Percentiles rank a stretch among this genome's conserved stretches.
Evolutionary conservation across 2,113 vertebrate genomes (phyloP).

Genomic region (Tragelaphus strepsiceros): DNA sequence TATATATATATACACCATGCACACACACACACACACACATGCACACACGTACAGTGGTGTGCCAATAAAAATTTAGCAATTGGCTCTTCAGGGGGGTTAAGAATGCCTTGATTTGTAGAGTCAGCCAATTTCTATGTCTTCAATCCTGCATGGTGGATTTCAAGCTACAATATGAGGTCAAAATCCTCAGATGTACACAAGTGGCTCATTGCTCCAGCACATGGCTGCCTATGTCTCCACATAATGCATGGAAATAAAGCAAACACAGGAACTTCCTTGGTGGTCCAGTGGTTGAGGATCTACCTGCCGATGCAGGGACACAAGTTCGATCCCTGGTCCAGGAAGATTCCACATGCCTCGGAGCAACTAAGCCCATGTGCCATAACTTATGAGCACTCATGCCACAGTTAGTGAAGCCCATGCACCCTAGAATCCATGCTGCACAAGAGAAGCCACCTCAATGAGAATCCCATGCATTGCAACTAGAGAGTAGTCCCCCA

Average conservation of each 20-base stretch:
- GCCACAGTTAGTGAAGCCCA: not conserved
- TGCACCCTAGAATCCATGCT: not conserved
- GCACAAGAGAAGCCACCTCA: not conserved
- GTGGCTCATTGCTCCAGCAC: rapidly evolving
- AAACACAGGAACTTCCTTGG: not conserved
- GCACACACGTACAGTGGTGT: not conserved
- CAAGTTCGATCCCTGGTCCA: not conserved
- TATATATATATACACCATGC: too few species aligned
- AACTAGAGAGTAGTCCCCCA: not conserved
- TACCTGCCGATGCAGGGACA: not conserved
- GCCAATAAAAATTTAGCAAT: not conserved
- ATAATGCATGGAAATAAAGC: not conserved
- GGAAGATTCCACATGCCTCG: not conserved
- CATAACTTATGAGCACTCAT: not conserved
- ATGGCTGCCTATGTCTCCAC: not conserved
- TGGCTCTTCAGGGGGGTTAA: not conserved
- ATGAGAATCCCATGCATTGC: not conserved
- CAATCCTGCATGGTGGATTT: not conserved
- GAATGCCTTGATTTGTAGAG: not conserved
- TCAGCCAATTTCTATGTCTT: not conserved
- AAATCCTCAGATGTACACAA: not conserved
- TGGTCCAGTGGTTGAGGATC: not conserved
- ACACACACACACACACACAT: not conserved
- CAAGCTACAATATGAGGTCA: not conserved
- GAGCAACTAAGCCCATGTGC: not conserved